Evolutionary conservation across 1,140 invertebrate species (phyloP).

Genomic region (Pachyrhynchus sulphureomaculatus): DNA sequence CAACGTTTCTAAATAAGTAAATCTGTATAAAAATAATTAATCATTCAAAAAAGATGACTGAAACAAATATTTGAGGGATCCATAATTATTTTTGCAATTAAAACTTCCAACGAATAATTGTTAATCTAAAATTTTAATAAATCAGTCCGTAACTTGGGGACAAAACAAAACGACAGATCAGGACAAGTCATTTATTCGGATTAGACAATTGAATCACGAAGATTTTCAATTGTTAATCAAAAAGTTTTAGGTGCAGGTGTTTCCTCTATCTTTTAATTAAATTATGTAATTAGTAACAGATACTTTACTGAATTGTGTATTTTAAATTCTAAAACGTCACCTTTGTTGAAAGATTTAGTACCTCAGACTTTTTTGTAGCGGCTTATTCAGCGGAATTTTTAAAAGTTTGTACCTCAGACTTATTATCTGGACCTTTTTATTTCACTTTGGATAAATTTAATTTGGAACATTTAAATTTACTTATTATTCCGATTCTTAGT

Average conservation of each 20-base stretch:
- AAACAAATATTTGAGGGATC: neutral
- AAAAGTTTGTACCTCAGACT: no score
- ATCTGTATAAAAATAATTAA: neutral
- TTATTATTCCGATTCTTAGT: no score
- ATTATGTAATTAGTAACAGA: conserved; percentile 1
- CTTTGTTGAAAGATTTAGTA: no score
- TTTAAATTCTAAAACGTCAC: conserved; percentile 6
- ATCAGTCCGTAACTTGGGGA: neutral
- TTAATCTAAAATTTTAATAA: neutral
- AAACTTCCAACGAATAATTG: neutral
- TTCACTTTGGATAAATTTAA: no score
- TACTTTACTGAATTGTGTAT: conserved; percentile 14
- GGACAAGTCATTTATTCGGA: conserved; percentile 24
- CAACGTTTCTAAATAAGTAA: no score
- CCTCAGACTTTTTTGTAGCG: no score
- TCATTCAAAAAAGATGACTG: neutral
- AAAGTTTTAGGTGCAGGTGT: conserved; percentile 25
- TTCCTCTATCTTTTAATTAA: conserved; percentile 17
- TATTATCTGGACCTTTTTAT: no score
- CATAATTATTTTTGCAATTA: conserved; percentile 1
- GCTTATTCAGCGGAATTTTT: no score
- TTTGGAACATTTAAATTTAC: no score
- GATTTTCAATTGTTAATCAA: conserved; percentile 25
- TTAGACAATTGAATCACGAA: conserved; percentile 24
- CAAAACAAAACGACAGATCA: conserved; percentile 3